Conservation (phyloP, 2,888 invertebrate species). For the Chrysotoxum bicinctum region DNA sequence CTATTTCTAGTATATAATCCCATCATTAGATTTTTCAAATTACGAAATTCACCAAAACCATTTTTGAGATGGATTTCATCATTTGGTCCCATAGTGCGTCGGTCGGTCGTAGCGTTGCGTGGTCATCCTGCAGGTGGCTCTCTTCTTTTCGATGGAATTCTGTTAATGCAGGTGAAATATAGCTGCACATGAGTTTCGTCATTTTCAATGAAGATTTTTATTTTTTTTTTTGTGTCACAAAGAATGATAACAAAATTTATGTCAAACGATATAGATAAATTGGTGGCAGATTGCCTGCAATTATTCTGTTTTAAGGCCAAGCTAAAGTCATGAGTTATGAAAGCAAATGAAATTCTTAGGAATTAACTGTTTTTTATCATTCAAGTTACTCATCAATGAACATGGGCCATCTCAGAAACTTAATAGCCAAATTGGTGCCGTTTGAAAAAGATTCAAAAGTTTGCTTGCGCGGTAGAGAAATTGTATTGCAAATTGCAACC, state of each 20-base stretch:
- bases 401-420: too few species aligned
- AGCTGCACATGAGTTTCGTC: slow-evolving; percentile 46
- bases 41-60: too few species aligned
- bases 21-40: too few species aligned
- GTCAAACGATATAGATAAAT: slow-evolving; percentile 56
- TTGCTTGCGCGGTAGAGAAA: too few species aligned
- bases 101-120: neutral
- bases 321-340: slow-evolving; percentile 36
- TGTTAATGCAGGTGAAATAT: slow-evolving; percentile 51
- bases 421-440: too few species aligned
- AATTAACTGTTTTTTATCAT: neutral
- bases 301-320: slow-evolving; percentile 8
- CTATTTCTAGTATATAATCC: too few species aligned
- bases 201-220: slow-evolving; percentile 37
- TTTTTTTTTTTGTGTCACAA: neutral
- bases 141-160: neutral
- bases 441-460: too few species aligned
- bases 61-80: too few species aligned
- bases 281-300: slow-evolving; percentile 50
- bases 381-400: too few species aligned
- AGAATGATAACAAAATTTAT: slow-evolving; percentile 28
- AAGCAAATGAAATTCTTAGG: neutral
- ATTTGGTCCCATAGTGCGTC: too few species aligned
- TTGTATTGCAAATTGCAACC: too few species aligned
- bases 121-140: slow-evolving; percentile 42